phyloP scores from a whole-genome alignment of 2,113 vertebrate species.

The Coracopsis vasa region DNA sequence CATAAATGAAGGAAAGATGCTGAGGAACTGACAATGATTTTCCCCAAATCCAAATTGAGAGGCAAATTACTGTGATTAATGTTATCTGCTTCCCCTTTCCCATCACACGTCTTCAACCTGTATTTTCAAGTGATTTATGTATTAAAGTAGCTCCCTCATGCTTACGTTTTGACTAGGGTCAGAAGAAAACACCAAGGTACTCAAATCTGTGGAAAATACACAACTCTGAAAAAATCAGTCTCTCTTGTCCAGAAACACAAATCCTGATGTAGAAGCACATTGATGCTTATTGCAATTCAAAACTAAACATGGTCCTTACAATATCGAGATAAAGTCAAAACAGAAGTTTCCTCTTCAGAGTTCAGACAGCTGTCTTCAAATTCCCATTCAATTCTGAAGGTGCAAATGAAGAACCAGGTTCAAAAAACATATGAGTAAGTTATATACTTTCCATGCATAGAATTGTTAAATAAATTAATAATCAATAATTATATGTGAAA shows the following conservation, averaged over 20 bases:
- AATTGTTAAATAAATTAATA: neutral
- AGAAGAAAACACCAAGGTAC: neutral
- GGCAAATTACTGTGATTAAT: neutral
- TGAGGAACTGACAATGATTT: neutral
- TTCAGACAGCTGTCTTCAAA: neutral
- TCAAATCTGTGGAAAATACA: neutral
- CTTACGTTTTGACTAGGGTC: neutral
- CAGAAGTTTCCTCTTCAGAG: neutral
- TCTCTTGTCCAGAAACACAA: neutral
- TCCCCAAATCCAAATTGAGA: neutral
- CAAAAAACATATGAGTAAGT: neutral
- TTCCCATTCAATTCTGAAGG: neutral
- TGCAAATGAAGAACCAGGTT: neutral
- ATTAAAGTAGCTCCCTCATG: neutral
- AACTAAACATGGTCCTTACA: neutral
- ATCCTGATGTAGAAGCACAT: neutral
- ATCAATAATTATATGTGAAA: neutral
- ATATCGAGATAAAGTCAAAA: neutral
- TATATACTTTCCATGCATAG: neutral
- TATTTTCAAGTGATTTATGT: neutral
- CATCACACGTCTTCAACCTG: neutral
- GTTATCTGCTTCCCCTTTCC: neutral
- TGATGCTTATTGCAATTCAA: neutral
- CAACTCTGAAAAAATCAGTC: neutral
- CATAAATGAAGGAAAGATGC: neutral